Percentiles rank a stretch among this genome's conserved stretches.
Conservation (phyloP, 2,113 vertebrate species). For the Halcyon senegalensis region DNA sequence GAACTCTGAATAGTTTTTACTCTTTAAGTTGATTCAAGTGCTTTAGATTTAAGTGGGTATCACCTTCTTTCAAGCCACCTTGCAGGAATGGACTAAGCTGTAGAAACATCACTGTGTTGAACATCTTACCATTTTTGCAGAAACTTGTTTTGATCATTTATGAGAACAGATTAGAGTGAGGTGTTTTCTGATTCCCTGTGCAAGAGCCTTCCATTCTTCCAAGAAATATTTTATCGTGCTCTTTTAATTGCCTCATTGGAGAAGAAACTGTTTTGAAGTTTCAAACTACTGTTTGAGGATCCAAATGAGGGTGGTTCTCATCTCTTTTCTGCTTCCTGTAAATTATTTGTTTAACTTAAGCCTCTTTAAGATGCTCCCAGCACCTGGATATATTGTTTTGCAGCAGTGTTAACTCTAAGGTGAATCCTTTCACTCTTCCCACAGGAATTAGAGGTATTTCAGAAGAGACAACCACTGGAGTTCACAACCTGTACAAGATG, state of each 20-base stretch:
- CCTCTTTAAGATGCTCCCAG: background rate
- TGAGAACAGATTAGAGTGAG: background rate
- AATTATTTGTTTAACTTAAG: background rate
- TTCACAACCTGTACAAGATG: constrained; percentile 99
- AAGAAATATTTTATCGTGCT: background rate
- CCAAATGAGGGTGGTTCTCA: background rate
- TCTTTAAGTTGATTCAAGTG: background rate
- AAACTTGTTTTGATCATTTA: background rate
- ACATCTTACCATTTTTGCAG: background rate
- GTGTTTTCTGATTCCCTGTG: background rate
- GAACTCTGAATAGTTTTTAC: background rate
- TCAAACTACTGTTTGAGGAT: background rate
- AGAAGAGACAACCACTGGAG: constrained; percentile 96
- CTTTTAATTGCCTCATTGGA: background rate
- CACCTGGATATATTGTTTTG: background rate
- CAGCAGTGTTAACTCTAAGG: background rate
- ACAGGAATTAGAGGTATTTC: constrained; percentile 92
- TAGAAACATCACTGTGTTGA: background rate
- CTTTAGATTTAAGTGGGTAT: background rate
- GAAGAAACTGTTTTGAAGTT: background rate
- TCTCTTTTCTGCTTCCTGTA: background rate
- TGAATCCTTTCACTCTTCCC: background rate
- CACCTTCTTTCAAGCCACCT: background rate
- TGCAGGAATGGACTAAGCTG: background rate
- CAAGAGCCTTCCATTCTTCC: background rate